Percentiles rank a stretch among this genome's conserved stretches.
phyloP scores from a whole-genome alignment of 2,797 vertebrate genomes.

The Uromys caudimaculatus region DNA sequence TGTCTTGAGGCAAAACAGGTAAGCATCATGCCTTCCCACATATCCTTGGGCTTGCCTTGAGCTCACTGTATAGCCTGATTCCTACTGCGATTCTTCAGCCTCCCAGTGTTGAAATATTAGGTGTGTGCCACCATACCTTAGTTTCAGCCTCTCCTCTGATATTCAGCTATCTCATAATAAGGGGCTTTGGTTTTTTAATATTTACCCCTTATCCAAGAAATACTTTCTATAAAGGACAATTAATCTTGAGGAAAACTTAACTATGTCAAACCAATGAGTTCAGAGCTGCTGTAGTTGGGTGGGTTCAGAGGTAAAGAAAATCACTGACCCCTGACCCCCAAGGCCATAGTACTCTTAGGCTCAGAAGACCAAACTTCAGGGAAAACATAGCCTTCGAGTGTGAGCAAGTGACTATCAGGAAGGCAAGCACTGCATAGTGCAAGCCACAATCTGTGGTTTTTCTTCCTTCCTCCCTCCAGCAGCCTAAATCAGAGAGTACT shows the following conservation, averaged over 20 bases:
- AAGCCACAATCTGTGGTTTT: background rate
- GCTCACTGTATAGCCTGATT: background rate
- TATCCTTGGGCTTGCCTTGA: background rate
- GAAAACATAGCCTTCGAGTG: background rate
- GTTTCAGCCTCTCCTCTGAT: background rate
- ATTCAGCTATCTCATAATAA: constrained; percentile 11
- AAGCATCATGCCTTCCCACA: background rate
- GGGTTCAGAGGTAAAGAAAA: background rate
- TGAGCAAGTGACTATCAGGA: background rate
- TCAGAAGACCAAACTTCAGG: background rate
- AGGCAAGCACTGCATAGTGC: background rate
- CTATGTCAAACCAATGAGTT: background rate
- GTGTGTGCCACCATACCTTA: background rate
- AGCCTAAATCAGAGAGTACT: background rate
- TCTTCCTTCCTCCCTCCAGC: background rate
- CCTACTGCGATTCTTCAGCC: background rate
- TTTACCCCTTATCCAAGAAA: background rate
- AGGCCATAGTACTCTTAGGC: background rate
- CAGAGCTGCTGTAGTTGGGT: background rate
- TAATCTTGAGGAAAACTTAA: constrained; percentile 38
- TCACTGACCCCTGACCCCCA: background rate
- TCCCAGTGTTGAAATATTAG: background rate
- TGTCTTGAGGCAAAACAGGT: background rate
- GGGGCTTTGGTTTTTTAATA: background rate
- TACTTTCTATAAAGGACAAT: background rate